Conservation (phyloP, 2,113 vertebrate genomes). For the Alethe diademata region DNA sequence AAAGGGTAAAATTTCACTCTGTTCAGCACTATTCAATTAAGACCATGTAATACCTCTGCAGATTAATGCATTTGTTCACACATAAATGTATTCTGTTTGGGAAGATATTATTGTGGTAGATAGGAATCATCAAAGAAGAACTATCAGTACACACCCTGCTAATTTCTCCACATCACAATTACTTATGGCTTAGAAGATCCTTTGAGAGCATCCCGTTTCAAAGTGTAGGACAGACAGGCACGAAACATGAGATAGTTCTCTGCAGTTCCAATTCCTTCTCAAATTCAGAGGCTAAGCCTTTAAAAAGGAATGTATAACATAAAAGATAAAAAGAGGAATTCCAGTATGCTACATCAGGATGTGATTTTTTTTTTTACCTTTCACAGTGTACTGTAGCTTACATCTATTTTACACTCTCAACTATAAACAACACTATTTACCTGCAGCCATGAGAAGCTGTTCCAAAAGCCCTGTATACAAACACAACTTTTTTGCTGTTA, state of each 20-base stretch:
- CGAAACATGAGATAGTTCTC: not conserved
- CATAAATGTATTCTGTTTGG: not conserved
- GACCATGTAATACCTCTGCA: not conserved
- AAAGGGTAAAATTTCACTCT: constrained; percentile 3
- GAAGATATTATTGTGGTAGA: not conserved
- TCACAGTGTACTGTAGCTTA: not conserved
- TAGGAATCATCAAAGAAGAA: constrained; percentile 10
- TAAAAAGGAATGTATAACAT: not conserved
- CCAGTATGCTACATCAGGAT: not conserved
- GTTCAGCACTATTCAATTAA: constrained; percentile 29
- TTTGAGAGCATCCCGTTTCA: not conserved
- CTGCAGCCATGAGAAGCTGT: not conserved
- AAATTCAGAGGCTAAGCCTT: not conserved
- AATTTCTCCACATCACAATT: constrained; percentile 10
- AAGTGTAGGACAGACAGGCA: not conserved
- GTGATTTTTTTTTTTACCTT: not conserved
- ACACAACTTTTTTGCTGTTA: not conserved
- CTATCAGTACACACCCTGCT: not conserved
- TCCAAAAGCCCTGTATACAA: not conserved
- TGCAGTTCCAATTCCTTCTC: not conserved
- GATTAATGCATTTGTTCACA: not conserved
- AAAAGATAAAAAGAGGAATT: not conserved
- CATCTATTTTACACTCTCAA: not conserved
- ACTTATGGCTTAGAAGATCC: not conserved
- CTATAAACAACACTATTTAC: not conserved